These are phyloP conservation scores for Hephaestus fuliginosus DNA, from an alignment of 2,797 vertebrate genomes.

Conservation along the genomic window DNA sequence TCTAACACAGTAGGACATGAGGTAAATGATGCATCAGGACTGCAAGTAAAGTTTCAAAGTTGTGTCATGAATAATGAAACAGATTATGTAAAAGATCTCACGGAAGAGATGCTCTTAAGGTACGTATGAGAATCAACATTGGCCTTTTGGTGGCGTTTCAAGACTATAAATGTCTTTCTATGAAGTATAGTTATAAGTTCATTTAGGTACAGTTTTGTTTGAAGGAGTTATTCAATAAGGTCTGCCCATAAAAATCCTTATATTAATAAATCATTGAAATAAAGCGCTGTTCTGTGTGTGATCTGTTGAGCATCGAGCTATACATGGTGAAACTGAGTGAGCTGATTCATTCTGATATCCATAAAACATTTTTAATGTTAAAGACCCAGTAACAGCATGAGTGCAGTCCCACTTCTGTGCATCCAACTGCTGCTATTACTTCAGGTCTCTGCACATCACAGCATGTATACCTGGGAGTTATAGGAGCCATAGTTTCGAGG, in stretches of 20 bases:
- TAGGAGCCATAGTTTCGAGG: constrained; percentile 95
- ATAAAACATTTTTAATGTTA: background rate
- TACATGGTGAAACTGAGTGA: background rate
- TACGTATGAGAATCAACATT: background rate
- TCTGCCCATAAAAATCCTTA: background rate
- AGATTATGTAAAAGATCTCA: constrained; percentile 5
- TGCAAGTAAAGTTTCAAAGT: constrained; percentile 19
- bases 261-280: constrained; percentile 8
- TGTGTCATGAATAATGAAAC: constrained; percentile 32
- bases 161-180: background rate
- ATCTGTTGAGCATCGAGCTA: background rate
- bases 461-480: constrained; percentile 87
- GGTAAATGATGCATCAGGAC: constrained; percentile 13
- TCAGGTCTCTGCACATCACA: background rate
- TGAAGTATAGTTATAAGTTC: background rate
- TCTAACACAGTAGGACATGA: constrained; percentile 52
- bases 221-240: background rate
- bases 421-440: background rate
- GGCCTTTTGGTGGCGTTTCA: background rate
- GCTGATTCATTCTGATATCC: background rate
- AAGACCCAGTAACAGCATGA: background rate
- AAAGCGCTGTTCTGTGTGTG: background rate
- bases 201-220: background rate
- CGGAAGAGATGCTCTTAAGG: constrained; percentile 15
- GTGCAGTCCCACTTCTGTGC: background rate